Conservation (phyloP, 2,797 vertebrate species). For the Moxostoma hubbsi region DNA sequence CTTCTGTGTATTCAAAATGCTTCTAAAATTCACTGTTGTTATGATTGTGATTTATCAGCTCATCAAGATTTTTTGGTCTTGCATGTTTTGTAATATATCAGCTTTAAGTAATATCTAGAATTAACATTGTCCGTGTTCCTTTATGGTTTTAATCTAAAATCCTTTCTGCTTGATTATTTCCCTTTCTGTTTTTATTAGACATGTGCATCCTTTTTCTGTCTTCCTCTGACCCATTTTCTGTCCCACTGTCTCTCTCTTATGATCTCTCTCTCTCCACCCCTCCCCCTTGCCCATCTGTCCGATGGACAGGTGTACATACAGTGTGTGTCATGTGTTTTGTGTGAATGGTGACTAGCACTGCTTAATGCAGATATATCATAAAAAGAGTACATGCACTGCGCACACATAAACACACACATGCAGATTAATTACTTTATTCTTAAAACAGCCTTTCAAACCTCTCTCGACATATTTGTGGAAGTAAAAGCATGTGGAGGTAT, state of each 20-base stretch:
- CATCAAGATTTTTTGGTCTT: constrained; percentile 2
- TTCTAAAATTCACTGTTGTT: not conserved
- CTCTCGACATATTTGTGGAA: not conserved
- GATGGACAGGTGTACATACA: constrained; percentile 45
- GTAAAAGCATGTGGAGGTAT: not conserved
- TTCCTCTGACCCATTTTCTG: constrained; percentile 27
- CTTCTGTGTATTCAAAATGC: too few relatives aligned
- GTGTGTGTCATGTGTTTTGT: constrained; percentile 1
- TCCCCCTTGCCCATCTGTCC: constrained; percentile 54
- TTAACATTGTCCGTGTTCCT: not conserved
- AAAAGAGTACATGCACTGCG: constrained; percentile 5
- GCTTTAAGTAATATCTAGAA: constrained; percentile 4
- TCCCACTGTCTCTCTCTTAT: constrained; percentile 26
- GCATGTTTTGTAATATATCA: not conserved
- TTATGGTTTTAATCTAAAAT: constrained; percentile 7
- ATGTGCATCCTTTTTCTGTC: constrained; percentile 13
- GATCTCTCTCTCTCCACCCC: constrained; percentile 22
- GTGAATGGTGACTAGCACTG: constrained; percentile 28
- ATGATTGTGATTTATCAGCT: not conserved
- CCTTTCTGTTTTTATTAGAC: constrained; percentile 10
- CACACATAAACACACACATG: constrained; percentile 5
- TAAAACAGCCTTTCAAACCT: not conserved
- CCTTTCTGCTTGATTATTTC: constrained; percentile 21
- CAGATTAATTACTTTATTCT: constrained; percentile 11
- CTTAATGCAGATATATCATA: constrained; percentile 23